These are phyloP conservation scores for Eumacrocentrus americanus DNA, from an alignment of 2,888 invertebrate species.

Conservation along the genomic window DNA sequence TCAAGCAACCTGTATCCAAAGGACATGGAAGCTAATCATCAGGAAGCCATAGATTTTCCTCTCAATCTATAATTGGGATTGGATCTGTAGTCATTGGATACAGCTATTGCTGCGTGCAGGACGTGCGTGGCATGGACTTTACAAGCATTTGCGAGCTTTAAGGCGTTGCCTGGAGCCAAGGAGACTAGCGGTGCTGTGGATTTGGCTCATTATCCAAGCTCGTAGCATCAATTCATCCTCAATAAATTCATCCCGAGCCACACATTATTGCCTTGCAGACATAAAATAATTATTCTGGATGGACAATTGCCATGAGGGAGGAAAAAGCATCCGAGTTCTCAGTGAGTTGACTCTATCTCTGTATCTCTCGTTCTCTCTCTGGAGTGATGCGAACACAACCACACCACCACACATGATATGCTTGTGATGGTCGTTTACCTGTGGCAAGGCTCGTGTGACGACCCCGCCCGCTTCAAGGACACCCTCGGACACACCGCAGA, in stretches of 20 bases:
- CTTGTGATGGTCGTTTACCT: conserved; percentile 61
- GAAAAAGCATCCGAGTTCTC: too few species aligned
- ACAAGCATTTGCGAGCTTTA: conserved; percentile 11
- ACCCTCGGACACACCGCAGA: conserved; percentile 53
- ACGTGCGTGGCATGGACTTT: conserved; percentile 26
- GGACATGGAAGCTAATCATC: too few species aligned
- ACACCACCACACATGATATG: conserved; percentile 28
- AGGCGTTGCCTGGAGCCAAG: neutral
- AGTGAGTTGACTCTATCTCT: too few species aligned
- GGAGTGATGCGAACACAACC: too few species aligned
- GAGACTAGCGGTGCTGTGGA: too few species aligned
- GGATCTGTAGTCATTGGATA: conserved; percentile 43
- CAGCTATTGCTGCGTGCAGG: conserved; percentile 41
- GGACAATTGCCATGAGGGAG: too few species aligned
- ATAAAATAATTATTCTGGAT: too few species aligned
- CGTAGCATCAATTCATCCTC: neutral
- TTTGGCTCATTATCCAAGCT: neutral
- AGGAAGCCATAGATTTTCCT: neutral
- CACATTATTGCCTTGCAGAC: too few species aligned
- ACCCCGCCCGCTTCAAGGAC: conserved; percentile 61
- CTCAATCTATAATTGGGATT: conserved; percentile 44
- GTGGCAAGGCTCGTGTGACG: conserved; percentile 57
- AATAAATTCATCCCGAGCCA: too few species aligned
- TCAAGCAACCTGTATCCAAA: too few species aligned
- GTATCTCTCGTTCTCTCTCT: too few species aligned